Percentiles rank a stretch among this genome's conserved stretches.
phyloP scores from a whole-genome alignment of 2,797 vertebrate species.

The Menidia menidia region DNA sequence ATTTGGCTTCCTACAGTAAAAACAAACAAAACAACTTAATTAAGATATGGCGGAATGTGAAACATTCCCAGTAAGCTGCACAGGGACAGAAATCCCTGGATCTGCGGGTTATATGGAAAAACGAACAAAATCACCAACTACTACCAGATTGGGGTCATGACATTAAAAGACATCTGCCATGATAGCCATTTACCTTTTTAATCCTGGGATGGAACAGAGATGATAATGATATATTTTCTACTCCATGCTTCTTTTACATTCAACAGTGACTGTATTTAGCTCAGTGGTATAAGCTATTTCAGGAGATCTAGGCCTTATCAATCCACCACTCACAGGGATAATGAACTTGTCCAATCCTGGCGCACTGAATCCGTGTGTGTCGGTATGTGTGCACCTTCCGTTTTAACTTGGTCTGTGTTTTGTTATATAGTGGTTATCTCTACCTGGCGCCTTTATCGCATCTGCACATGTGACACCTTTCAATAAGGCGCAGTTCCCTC shows the following conservation, averaged over 20 bases:
- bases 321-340: slow-evolving; percentile 64
- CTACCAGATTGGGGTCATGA: slow-evolving; percentile 26
- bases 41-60: slow-evolving; percentile 31
- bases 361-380: slow-evolving; percentile 56
- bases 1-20: neutral
- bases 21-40: neutral
- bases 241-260: slow-evolving; percentile 22
- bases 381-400: slow-evolving; percentile 48
- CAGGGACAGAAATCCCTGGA: slow-evolving; percentile 23
- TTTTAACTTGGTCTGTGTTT: slow-evolving; percentile 59
- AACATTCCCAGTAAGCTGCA: slow-evolving; percentile 26
- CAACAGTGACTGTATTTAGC: slow-evolving; percentile 47
- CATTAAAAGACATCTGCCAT: slow-evolving; percentile 54
- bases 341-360: slow-evolving; percentile 66
- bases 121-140: slow-evolving; percentile 24
- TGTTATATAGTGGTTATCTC: slow-evolving; percentile 71
- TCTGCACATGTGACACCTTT: slow-evolving; percentile 78
- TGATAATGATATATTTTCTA: slow-evolving; percentile 59
- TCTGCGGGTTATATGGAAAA: slow-evolving; percentile 31
- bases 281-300: slow-evolving; percentile 62
- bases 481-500: slow-evolving; percentile 66
- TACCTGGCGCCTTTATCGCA: slow-evolving; percentile 71
- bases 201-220: slow-evolving; percentile 15
- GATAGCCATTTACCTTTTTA: slow-evolving; percentile 49
- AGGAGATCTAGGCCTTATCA: slow-evolving; percentile 68